A percentile compares a stretch with the other conserved stretches of the same genome.
Conservation (phyloP, 2,888 invertebrate genomes). For the Shargacucullia verbasci region DNA sequence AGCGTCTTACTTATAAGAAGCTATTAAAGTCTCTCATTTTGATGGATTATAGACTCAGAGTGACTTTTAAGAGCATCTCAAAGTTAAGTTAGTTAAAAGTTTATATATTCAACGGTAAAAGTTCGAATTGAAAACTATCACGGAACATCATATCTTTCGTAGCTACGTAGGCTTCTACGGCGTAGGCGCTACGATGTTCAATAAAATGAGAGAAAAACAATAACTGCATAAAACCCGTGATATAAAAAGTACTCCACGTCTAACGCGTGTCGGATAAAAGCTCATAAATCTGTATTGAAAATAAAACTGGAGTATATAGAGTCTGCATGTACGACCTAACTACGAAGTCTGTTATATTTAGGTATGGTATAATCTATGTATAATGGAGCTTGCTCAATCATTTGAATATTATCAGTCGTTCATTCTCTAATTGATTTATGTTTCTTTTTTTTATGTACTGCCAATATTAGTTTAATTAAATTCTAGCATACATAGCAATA, state of each 20-base stretch:
- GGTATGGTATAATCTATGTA: conserved; percentile 4
- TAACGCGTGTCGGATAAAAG: conserved; percentile 17
- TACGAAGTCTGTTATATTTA: conserved; percentile 35
- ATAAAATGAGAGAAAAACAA: conserved; percentile 9
- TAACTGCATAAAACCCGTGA: conserved; percentile 20
- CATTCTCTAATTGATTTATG: conserved; percentile 15
- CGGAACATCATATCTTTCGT: conserved; percentile 32
- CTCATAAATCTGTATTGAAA: conserved; percentile 41
- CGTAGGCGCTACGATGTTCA: conserved; percentile 38
- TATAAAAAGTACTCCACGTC: conserved; percentile 5
- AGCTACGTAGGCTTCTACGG: conserved; percentile 37
- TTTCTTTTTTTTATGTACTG: no score
- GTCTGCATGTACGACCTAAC: conserved; percentile 9
- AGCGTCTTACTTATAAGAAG: no score
- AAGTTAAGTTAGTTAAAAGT: no score
- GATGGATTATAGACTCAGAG: no score
- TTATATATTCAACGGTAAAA: no score
- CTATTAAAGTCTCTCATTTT: no score
- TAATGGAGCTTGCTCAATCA: conserved; percentile 13
- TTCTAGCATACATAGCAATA: no score
- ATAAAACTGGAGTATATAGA: conserved; percentile 24
- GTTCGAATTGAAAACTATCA: conserved; percentile 26
- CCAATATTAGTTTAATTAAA: background rate
- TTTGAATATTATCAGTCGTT: conserved; percentile 33
- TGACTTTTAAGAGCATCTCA: no score